phyloP scores from a whole-genome alignment of 1,140 invertebrate species.

The Aphaenogaster ashmeadi region DNA sequence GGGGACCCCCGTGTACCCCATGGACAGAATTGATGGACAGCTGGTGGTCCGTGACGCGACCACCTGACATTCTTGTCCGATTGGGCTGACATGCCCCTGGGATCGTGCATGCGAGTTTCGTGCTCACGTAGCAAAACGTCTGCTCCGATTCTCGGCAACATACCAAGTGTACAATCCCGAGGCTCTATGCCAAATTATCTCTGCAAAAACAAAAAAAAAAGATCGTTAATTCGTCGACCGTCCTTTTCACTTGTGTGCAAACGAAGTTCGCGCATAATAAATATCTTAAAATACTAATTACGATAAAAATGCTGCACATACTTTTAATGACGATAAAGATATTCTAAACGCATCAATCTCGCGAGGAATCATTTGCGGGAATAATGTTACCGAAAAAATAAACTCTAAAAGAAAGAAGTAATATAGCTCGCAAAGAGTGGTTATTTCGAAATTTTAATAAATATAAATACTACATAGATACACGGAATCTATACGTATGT shows the following conservation, averaged over 20 bases:
- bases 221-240: background rate
- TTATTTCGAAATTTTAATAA: background rate
- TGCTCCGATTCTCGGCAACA: slow-evolving; percentile 67
- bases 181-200: slow-evolving; percentile 44
- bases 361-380: background rate
- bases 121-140: slow-evolving; percentile 82
- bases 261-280: background rate
- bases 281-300: background rate
- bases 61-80: slow-evolving; percentile 84
- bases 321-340: background rate
- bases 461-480: background rate
- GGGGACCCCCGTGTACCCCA: slow-evolving; percentile 71
- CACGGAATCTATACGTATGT: background rate
- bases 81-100: slow-evolving; percentile 83
- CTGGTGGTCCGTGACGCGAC: slow-evolving; percentile 82
- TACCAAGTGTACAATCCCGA: slow-evolving; percentile 45
- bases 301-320: background rate
- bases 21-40: slow-evolving; percentile 84
- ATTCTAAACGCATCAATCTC: background rate
- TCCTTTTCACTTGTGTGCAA: background rate
- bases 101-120: slow-evolving; percentile 83
- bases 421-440: background rate
- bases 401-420: background rate
- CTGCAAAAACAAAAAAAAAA: background rate
- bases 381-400: background rate